Evolutionary conservation across 2,113 vertebrate genomes (phyloP).

Genomic region (Beaufortia kweichowensis): DNA sequence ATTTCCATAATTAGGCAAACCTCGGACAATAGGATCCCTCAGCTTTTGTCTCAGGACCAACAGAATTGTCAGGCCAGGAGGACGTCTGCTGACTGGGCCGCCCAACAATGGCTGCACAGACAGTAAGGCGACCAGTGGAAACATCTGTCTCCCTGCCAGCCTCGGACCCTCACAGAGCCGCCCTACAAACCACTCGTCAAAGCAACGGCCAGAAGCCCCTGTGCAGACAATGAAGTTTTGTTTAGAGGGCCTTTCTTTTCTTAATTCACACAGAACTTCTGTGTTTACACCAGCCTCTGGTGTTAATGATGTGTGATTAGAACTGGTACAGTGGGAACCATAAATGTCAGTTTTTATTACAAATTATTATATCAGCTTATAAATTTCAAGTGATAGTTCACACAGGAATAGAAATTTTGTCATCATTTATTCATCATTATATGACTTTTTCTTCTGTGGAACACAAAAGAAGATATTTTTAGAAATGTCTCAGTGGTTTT

Average conservation of each 20-base stretch:
- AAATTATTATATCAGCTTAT: too few relatives aligned
- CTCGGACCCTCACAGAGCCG: constrained; percentile 32
- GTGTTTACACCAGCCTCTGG: constrained; percentile 35
- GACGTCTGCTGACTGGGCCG: constrained; percentile 81
- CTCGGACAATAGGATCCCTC: constrained; percentile 89
- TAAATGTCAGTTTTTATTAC: too few relatives aligned
- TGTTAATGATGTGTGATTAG: constrained; percentile 36
- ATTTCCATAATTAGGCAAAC: constrained; percentile 94
- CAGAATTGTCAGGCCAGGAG: constrained; percentile 78
- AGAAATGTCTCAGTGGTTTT: too few relatives aligned
- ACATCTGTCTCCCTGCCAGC: constrained; percentile 80
- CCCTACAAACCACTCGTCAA: constrained; percentile 10
- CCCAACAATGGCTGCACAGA: constrained; percentile 80
- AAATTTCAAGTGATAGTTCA: background rate
- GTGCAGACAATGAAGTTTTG: constrained; percentile 43
- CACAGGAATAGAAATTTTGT: too few relatives aligned
- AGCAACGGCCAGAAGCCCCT: constrained; percentile 35
- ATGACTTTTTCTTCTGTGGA: too few relatives aligned
- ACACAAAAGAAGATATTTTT: too few relatives aligned
- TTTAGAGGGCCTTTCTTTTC: constrained; percentile 26
- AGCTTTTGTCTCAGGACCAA: constrained; percentile 85
- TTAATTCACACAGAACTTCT: constrained; percentile 33
- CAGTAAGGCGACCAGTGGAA: constrained; percentile 74
- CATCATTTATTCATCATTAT: too few relatives aligned
- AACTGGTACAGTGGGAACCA: background rate